A percentile compares a stretch with the other conserved stretches of the same genome.
These are phyloP conservation scores for Nemopilema nomurai DNA, from an alignment of 30 jellyfish, hydroid and myxozoan species.

Conservation along the genomic window DNA sequence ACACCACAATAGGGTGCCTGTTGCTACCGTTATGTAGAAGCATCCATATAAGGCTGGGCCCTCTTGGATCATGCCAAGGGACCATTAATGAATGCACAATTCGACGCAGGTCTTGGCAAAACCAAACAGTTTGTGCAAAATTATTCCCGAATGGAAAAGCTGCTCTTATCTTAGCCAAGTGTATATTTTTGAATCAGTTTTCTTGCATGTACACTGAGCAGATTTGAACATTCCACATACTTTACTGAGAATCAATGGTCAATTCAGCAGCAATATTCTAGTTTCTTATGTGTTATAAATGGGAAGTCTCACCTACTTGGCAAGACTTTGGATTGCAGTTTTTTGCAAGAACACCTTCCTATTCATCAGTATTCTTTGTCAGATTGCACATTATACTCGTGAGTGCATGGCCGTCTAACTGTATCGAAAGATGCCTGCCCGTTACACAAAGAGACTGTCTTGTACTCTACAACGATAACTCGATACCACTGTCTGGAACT, in stretches of 20 bases:
- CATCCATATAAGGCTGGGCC: background rate
- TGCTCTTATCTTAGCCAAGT: too few species aligned
- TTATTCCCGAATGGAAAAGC: too few species aligned
- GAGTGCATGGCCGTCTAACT: background rate
- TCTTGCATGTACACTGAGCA: too few species aligned
- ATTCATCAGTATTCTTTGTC: background rate
- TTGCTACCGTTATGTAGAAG: slow-evolving; percentile 7
- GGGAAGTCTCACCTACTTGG: background rate
- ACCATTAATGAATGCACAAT: background rate
- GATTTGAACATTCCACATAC: too few species aligned
- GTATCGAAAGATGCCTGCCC: background rate
- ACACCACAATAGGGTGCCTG: slow-evolving; percentile 67
- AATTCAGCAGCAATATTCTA: too few species aligned
- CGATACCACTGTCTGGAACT: slow-evolving; percentile 29
- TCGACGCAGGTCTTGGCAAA: too few species aligned
- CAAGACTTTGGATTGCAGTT: background rate
- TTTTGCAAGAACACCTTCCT: background rate
- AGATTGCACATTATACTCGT: background rate
- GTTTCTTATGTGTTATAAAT: too few species aligned
- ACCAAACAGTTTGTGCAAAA: too few species aligned
- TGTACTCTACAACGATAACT: background rate
- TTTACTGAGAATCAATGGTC: too few species aligned
- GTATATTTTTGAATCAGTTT: too few species aligned
- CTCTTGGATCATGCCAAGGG: background rate
- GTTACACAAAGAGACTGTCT: slow-evolving; percentile 3